Conservation (phyloP, 2,797 vertebrate genomes). For the Phaenicophaeus curvirostris region DNA sequence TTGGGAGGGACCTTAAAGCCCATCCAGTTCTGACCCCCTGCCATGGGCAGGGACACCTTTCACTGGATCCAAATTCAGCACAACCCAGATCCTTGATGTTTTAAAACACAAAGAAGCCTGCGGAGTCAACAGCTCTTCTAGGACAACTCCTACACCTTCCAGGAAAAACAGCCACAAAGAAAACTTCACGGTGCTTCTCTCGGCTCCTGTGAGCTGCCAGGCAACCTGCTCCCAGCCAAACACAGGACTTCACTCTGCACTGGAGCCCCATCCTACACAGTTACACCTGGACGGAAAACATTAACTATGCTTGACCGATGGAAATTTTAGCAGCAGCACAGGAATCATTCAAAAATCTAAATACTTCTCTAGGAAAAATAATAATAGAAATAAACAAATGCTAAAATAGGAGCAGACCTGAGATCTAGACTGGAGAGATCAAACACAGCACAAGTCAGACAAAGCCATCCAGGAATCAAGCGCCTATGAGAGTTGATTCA, state of each 20-base stretch:
- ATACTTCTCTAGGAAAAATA: constrained; percentile 40
- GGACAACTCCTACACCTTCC: background rate
- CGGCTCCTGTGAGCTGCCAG: background rate
- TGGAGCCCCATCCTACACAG: background rate
- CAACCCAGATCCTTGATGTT: background rate
- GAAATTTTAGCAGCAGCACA: constrained; percentile 16
- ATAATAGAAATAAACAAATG: constrained; percentile 1
- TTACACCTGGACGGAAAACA: constrained; percentile 59
- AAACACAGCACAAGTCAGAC: background rate
- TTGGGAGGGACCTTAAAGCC: too few relatives aligned
- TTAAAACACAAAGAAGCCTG: background rate
- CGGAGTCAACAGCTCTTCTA: background rate
- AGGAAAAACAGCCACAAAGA: background rate
- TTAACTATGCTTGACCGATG: background rate
- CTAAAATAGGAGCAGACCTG: constrained; percentile 40
- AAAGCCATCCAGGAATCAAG: background rate
- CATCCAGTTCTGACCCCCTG: too few relatives aligned
- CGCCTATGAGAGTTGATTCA: background rate
- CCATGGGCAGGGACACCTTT: too few relatives aligned
- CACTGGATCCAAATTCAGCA: background rate
- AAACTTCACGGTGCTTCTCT: background rate
- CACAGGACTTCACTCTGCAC: background rate
- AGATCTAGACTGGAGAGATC: background rate
- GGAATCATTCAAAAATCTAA: constrained; percentile 40
- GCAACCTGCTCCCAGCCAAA: background rate